Evolutionary conservation across 2,888 invertebrate genomes (phyloP), one percentile per base, ranked within the genome.

Genomic region (Cosmia trapezina): DNA sequence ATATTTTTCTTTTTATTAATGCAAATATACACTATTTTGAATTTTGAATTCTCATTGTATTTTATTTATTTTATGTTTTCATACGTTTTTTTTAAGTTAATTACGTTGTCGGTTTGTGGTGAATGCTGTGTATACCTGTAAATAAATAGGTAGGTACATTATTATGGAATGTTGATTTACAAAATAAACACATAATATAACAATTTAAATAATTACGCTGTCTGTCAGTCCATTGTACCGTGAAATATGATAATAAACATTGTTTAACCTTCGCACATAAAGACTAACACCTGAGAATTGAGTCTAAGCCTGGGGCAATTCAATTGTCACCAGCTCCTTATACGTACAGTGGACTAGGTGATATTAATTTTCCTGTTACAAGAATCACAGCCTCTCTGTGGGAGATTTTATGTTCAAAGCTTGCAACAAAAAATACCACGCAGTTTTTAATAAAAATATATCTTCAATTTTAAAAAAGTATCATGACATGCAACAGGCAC

Each of bases 201-300:
- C 65, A 63, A 80, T 80, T 83, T 73, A 73, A 72, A 83, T 83
- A 73, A 80, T 83, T 83, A 49, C 68, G 41, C 57, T 77, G 67
- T 77, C 78, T 69, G 80, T 71, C 81, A 68, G 59, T 79, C 70
- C 62, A 70, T 83, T 80, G 59, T 68, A 22, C 70, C 73, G 69
- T 73, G 74, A 73, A 80, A 83, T 83, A 79, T 83, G 80, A 79
- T 73, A 83, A 73, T 83, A 64, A 73, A 74, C 80, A 80, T 83
- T 79, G 72, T 82, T 28, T 81, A 81, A 75, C 83, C 82, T 83
- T 81, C 69, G 82, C 51, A 57, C 59, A 59, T 82, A 73, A 70
- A 79, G 60, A 51, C 60, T 68, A 73, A 83, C 66, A 73, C 75
- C 73, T 83, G 75, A 80, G 77, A 77, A 77, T 70, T 70, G 69